Evolutionary conservation across 2,797 vertebrate species (phyloP).

Genomic region (Scolopax bukidnonensis): DNA sequence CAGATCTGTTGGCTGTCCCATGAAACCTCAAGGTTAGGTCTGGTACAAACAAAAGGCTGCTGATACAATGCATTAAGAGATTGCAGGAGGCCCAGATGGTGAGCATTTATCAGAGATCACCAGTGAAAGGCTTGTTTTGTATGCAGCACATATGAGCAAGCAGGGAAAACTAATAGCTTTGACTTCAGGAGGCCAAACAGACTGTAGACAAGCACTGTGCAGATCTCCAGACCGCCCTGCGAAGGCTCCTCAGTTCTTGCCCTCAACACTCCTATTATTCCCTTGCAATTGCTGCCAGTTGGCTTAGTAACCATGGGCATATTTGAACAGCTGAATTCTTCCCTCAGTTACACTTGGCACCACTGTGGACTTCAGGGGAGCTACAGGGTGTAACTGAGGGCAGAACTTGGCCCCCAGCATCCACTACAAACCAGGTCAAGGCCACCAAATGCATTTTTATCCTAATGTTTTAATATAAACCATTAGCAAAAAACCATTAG

Average conservation of each 20-base stretch:
- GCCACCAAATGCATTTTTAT: not conserved
- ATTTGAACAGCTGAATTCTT: conserved; percentile 63
- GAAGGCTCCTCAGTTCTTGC: conserved; percentile 42
- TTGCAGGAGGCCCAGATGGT: not conserved
- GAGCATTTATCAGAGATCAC: not conserved
- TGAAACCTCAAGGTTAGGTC: not conserved
- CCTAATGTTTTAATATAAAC: not conserved
- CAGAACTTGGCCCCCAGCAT: not conserved
- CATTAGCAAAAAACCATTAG: not conserved
- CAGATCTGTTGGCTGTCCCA: not conserved
- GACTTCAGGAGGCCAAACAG: conserved; percentile 53
- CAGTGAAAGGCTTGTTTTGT: conserved; percentile 42
- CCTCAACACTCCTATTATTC: conserved; percentile 68
- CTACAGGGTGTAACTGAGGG: conserved; percentile 28
- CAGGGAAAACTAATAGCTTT: conserved; percentile 46
- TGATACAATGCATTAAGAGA: not conserved
- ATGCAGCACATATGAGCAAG: not conserved
- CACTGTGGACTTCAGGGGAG: not conserved
- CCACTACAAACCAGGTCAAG: conserved; percentile 14
- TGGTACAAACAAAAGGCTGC: not conserved
- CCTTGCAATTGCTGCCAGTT: conserved; percentile 48
- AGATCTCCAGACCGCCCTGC: not conserved
- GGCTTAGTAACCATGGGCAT: conserved; percentile 40
- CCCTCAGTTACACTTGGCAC: conserved; percentile 67
- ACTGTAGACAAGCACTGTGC: conserved; percentile 7